phyloP scores from a whole-genome alignment of 2,113 vertebrate genomes.

The Cyanistes caeruleus region DNA sequence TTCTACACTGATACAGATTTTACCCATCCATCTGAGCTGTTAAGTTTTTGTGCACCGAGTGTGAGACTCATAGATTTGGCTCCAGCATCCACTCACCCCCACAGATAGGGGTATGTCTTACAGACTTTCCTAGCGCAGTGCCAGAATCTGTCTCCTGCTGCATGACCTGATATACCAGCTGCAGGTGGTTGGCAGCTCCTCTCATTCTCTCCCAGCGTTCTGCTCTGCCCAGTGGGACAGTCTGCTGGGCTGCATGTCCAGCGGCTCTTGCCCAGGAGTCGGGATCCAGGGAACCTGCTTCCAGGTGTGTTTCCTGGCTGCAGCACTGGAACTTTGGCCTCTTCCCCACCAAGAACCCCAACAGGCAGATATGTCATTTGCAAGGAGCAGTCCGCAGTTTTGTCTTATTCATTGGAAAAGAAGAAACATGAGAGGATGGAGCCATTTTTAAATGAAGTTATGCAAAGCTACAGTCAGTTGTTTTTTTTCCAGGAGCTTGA shows the following conservation, averaged over 20 bases:
- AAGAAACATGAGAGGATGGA: neutral
- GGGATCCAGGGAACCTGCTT: neutral
- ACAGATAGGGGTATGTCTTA: constrained; percentile 52
- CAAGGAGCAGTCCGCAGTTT: neutral
- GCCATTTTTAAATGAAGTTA: constrained; percentile 23
- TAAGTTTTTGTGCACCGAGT: constrained; percentile 39
- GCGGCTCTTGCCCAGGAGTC: neutral
- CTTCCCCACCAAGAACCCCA: neutral
- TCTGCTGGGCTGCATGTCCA: neutral
- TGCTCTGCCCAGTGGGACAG: neutral
- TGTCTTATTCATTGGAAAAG: neutral
- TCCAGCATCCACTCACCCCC: constrained; percentile 30
- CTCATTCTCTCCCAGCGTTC: neutral
- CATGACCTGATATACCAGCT: constrained; percentile 8
- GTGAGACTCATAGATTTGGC: constrained; percentile 70
- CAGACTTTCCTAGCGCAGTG: constrained; percentile 11
- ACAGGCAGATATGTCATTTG: neutral
- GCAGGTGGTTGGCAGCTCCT: neutral
- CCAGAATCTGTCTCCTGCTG: constrained; percentile 38
- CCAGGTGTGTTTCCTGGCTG: neutral
- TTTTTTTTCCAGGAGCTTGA: constrained; percentile 40
- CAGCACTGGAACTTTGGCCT: neutral
- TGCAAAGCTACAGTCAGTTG: constrained; percentile 21
- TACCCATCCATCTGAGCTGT: constrained; percentile 69
- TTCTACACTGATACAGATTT: constrained; percentile 43